Percentiles rank a stretch among this genome's conserved stretches.
These are phyloP conservation scores for Solenopsis fugax DNA, from an alignment of 1,140 invertebrate species.

Conservation along the genomic window DNA sequence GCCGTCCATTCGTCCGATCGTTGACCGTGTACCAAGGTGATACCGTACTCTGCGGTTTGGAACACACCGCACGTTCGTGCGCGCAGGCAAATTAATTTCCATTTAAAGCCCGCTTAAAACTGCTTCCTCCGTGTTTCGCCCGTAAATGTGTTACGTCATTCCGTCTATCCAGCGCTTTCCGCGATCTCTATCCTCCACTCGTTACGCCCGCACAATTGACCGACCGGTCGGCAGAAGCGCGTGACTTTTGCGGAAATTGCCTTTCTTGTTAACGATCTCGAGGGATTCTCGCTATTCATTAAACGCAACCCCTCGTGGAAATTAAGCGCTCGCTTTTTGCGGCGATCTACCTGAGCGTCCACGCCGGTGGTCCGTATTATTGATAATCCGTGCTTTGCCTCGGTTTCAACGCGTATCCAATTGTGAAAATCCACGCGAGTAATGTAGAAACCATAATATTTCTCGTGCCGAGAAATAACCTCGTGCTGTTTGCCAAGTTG, in stretches of 20 bases:
- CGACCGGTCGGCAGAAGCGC: conserved; percentile 6
- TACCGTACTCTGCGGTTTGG: conserved; percentile 69
- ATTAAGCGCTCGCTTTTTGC: conserved; percentile 37
- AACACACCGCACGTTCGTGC: conserved; percentile 55
- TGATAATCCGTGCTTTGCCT: not conserved
- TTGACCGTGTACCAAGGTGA: conserved; percentile 77
- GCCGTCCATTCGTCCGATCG: conserved; percentile 76
- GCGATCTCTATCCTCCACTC: not conserved
- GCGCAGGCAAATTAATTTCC: conserved; percentile 80
- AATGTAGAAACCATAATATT: not conserved
- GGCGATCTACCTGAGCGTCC: not conserved
- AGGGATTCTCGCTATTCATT: conserved; percentile 37
- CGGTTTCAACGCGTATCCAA: conserved; percentile 8
- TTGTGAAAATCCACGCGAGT: not conserved
- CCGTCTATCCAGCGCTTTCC: not conserved
- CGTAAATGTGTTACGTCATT: not conserved
- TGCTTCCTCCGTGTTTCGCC: conserved; percentile 11
- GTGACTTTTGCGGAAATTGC: conserved; percentile 57
- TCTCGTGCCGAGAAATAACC: not conserved
- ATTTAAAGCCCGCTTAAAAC: conserved; percentile 60
- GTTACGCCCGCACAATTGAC: not conserved
- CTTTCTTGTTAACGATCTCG: conserved; percentile 30
- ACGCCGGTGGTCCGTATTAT: conserved; percentile 41
- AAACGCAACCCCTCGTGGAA: not conserved
- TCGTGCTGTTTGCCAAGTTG: not conserved